Conservation (phyloP, 2,888 invertebrate species). For the Exephanes ischioxanthus region DNA sequence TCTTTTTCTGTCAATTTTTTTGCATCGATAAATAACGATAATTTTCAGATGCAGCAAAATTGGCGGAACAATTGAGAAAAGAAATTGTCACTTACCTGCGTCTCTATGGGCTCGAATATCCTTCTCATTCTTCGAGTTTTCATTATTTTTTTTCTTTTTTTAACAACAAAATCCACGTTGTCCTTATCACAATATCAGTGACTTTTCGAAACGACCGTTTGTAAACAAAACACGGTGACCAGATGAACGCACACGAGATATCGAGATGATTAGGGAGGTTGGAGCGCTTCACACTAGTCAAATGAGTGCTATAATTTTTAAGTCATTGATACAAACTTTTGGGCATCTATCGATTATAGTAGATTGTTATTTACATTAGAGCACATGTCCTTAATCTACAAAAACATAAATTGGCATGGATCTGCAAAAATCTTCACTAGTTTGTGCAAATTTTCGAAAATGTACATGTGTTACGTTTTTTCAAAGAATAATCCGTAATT, state of each 20-base stretch:
- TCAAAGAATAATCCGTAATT: no score
- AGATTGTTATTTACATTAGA: no score
- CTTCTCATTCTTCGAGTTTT: slow-evolving; percentile 79
- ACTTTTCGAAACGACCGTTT: slow-evolving; percentile 65
- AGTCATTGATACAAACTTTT: no score
- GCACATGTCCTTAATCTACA: no score
- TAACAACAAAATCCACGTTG: slow-evolving; percentile 11
- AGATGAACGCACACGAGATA: slow-evolving; percentile 43
- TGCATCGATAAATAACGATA: neutral
- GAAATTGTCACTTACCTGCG: slow-evolving; percentile 75
- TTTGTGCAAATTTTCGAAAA: no score
- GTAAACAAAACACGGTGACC: slow-evolving; percentile 62
- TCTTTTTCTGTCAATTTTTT: neutral
- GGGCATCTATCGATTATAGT: no score
- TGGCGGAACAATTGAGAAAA: neutral
- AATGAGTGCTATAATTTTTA: no score
- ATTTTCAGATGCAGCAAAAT: neutral
- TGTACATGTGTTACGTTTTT: no score
- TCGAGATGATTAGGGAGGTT: slow-evolving; percentile 6
- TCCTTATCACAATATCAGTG: neutral
- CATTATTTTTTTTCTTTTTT: slow-evolving; percentile 73
- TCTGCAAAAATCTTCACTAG: no score
- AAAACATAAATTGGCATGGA: no score
- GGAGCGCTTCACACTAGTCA: no score
- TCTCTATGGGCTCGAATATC: slow-evolving; percentile 76